Conservation (phyloP, 2,888 invertebrate species). For the Rotaria magnacalcarata region DNA sequence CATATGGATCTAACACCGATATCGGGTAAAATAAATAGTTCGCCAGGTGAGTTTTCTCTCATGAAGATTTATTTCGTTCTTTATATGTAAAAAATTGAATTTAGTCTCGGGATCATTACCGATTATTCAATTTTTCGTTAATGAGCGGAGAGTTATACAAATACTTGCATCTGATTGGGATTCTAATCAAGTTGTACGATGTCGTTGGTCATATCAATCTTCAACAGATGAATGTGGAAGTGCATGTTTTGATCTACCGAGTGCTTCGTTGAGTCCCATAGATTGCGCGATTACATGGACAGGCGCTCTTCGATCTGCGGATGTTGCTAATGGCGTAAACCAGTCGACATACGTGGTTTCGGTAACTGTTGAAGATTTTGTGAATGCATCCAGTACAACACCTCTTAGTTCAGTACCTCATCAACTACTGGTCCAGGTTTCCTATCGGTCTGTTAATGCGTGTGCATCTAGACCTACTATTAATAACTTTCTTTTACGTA, state of each 20-base stretch:
- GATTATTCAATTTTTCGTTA: background rate
- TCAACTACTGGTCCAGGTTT: background rate
- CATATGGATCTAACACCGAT: background rate
- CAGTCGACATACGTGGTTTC: background rate
- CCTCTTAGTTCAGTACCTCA: background rate
- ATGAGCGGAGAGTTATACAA: background rate
- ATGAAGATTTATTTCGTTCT: too few species aligned
- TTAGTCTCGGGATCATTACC: background rate
- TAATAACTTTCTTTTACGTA: background rate
- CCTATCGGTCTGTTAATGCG: background rate
- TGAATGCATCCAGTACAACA: background rate
- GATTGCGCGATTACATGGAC: background rate
- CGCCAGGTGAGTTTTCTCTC: background rate
- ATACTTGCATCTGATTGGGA: background rate
- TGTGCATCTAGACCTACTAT: background rate
- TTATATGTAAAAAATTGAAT: background rate
- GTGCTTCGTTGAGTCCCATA: background rate
- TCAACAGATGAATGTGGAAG: background rate
- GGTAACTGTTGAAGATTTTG: background rate
- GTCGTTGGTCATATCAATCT: background rate
- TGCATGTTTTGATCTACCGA: background rate
- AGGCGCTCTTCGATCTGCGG: background rate
- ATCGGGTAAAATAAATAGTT: background rate
- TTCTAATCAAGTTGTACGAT: background rate
- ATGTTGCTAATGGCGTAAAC: background rate